Percentiles rank a stretch among this genome's conserved stretches.
These are phyloP conservation scores for Mythimna lalbum DNA, from an alignment of 2,888 invertebrate species.

Conservation along the genomic window DNA sequence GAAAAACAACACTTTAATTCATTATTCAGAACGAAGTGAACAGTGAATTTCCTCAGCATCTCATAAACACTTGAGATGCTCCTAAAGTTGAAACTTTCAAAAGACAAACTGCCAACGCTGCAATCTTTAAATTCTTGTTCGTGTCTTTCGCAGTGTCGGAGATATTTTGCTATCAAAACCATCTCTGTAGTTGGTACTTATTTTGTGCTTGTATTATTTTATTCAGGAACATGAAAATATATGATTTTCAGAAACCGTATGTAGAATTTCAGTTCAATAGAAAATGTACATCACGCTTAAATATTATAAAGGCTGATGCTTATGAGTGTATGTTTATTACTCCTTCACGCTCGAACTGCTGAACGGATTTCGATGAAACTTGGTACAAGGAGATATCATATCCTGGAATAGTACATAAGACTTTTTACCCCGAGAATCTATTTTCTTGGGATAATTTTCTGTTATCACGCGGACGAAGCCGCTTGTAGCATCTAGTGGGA, in stretches of 20 bases:
- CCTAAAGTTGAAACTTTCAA: slow-evolving; percentile 28
- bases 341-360: too few species aligned
- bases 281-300: too few species aligned
- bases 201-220: slow-evolving; percentile 6
- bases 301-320: too few species aligned
- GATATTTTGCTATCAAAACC: slow-evolving; percentile 1
- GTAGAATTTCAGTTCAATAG: background rate
- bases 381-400: too few species aligned
- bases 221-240: too few species aligned
- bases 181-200: background rate
- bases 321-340: too few species aligned
- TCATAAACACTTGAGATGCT: slow-evolving; percentile 31
- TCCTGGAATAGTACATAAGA: too few species aligned
- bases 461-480: too few species aligned
- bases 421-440: too few species aligned
- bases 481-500: background rate
- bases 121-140: slow-evolving; percentile 21
- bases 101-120: slow-evolving; percentile 27
- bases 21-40: slow-evolving; percentile 19
- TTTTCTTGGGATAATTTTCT: too few species aligned
- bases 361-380: too few species aligned
- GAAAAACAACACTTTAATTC: background rate
- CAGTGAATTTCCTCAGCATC: slow-evolving; percentile 6
- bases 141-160: slow-evolving; percentile 13
- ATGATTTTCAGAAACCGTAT: too few species aligned